These are phyloP conservation scores for Martes martes DNA, from an alignment of 2,113 vertebrate species.

Conservation along the genomic window DNA sequence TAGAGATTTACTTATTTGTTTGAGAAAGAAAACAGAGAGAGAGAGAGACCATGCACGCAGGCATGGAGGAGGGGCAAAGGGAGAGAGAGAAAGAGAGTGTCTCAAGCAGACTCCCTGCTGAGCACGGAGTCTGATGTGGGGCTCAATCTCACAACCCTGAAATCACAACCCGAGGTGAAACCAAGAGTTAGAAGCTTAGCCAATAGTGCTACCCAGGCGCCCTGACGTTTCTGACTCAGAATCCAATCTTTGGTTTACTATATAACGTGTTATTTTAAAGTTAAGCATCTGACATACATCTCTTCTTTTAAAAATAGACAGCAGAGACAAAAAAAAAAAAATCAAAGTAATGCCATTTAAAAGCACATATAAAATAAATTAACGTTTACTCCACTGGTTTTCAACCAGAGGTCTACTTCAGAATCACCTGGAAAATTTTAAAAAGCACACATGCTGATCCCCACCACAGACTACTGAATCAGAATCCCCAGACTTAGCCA, in stretches of 20 bases:
- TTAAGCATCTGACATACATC: neutral
- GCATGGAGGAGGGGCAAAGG: neutral
- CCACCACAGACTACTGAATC: neutral
- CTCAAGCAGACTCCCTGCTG: neutral
- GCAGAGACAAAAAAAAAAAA: neutral
- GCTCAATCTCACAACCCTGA: neutral
- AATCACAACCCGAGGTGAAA: neutral
- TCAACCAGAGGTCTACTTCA: neutral
- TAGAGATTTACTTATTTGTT: neutral
- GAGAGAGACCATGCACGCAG: fast-evolving
- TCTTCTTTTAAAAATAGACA: neutral
- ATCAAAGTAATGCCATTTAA: neutral
- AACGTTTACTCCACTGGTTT: neutral
- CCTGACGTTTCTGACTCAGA: neutral
- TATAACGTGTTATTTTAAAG: neutral
- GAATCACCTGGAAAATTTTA: neutral
- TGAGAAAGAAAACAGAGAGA: neutral
- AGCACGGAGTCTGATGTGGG: neutral
- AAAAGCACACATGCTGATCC: neutral
- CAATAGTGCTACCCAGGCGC: neutral
- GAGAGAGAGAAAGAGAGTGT: neutral
- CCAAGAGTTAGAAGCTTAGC: neutral
- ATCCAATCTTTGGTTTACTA: neutral
- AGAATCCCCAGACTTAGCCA: neutral
- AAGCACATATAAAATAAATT: neutral